Percentiles rank a stretch among this genome's conserved stretches.
These are phyloP conservation scores for Argya squamiceps DNA, from an alignment of 2,797 vertebrate genomes.

Conservation along the genomic window DNA sequence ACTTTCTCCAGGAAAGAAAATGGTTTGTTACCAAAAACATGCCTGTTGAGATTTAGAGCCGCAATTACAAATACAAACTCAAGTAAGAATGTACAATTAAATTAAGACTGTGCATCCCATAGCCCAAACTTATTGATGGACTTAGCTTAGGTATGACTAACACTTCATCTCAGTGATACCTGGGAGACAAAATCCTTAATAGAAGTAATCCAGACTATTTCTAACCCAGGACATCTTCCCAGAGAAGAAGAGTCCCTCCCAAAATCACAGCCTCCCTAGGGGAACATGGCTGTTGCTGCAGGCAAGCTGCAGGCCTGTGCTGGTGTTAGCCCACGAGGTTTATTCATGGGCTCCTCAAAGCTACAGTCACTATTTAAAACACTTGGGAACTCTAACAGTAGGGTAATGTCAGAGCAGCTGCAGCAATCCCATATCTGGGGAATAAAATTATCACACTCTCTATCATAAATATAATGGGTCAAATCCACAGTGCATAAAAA, in stretches of 20 bases:
- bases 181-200: background rate
- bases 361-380: background rate
- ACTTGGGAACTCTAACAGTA: background rate
- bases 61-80: background rate
- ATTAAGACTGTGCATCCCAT: background rate
- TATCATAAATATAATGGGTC: background rate
- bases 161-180: background rate
- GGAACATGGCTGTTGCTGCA: background rate
- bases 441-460: background rate
- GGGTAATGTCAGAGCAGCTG: background rate
- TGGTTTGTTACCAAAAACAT: background rate
- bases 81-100: background rate
- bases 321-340: accelerated
- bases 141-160: background rate
- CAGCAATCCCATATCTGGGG: background rate
- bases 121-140: background rate
- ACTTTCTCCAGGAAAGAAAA: background rate
- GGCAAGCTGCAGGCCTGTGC: background rate
- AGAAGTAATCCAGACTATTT: background rate
- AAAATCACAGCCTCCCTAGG: background rate
- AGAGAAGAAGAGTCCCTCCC: background rate
- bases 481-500: background rate
- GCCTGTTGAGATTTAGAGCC: background rate
- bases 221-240: background rate
- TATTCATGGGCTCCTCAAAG: background rate